A percentile compares a stretch with the other conserved stretches of the same genome.
Conservation (phyloP, 2,888 invertebrate species). For the Halictus quadricinctus region DNA sequence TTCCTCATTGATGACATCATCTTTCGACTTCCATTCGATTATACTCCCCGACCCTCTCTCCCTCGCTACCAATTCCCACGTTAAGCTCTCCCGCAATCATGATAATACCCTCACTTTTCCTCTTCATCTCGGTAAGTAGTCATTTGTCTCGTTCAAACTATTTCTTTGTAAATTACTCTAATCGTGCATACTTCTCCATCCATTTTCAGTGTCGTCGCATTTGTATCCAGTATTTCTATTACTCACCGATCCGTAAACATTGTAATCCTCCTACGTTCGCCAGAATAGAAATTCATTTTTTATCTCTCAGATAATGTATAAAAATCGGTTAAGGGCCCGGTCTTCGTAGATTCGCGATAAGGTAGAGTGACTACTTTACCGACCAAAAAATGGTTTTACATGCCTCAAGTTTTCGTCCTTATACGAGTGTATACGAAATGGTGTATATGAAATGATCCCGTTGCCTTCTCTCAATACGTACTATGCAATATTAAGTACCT, state of each 20-base stretch:
- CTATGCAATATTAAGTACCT: too few species aligned
- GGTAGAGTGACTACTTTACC: too few species aligned
- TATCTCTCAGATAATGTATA: neutral
- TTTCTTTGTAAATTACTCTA: slow-evolving; percentile 9
- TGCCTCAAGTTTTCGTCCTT: too few species aligned
- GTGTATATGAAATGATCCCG: too few species aligned
- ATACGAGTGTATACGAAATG: too few species aligned
- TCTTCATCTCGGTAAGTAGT: neutral
- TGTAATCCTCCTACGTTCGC: neutral
- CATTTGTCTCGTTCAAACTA: slow-evolving; percentile 11
- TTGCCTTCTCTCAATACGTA: too few species aligned
- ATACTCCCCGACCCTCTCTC: neutral
- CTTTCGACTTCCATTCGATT: slow-evolving; percentile 9
- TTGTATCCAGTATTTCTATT: neutral
- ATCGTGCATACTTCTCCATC: neutral
- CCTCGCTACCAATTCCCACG: neutral
- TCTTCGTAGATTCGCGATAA: too few species aligned
- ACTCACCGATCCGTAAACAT: neutral
- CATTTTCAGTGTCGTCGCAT: neutral
- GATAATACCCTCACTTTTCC: slow-evolving; percentile 5
- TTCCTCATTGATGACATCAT: neutral
- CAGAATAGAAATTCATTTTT: neutral
- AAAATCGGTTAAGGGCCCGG: neutral
- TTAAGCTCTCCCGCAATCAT: slow-evolving; percentile 4
- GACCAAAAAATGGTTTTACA: too few species aligned